A percentile compares a stretch with the other conserved stretches of the same genome.
phyloP scores from a whole-genome alignment of 2,113 vertebrate species.

The Prietella phreatophila region DNA sequence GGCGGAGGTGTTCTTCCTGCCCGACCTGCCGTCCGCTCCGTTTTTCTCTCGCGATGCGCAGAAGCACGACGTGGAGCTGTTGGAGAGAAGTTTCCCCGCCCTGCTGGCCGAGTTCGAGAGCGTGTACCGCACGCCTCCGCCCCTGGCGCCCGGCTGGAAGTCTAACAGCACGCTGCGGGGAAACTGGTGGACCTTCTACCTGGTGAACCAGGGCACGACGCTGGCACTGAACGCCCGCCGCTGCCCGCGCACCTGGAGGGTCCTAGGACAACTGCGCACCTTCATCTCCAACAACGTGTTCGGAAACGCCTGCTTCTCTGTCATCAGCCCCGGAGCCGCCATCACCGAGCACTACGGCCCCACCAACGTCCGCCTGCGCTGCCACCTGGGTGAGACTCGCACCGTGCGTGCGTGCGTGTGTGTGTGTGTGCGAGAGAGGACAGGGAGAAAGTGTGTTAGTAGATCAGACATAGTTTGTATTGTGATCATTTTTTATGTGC shows the following conservation, averaged over 20 bases:
- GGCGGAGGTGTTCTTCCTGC: slow-evolving; percentile 95
- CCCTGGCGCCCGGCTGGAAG: slow-evolving; percentile 91
- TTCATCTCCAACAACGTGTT: slow-evolving; percentile 98
- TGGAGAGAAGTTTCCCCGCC: slow-evolving; percentile 91
- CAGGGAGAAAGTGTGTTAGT: neutral
- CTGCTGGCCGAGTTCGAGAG: slow-evolving; percentile 91
- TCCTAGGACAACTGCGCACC: slow-evolving; percentile 93
- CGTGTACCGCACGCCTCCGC: slow-evolving; percentile 86
- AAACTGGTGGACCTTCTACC: slow-evolving; percentile 94
- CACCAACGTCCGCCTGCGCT: slow-evolving; percentile 94
- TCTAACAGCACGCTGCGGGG: slow-evolving; percentile 88
- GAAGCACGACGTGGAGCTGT: slow-evolving; percentile 92
- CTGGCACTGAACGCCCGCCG: slow-evolving; percentile 90
- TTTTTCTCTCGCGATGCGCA: slow-evolving; percentile 95
- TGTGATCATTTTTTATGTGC: neutral
- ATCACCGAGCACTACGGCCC: slow-evolving; percentile 94
- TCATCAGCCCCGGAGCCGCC: slow-evolving; percentile 88
- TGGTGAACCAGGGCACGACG: slow-evolving; percentile 93
- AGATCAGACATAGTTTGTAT: neutral
- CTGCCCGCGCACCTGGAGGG: slow-evolving; percentile 92
- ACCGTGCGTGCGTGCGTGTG: neutral
- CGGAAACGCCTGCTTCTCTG: slow-evolving; percentile 94
- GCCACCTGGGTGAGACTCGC: slow-evolving; percentile 82
- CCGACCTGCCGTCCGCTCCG: slow-evolving; percentile 86
- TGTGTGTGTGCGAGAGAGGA: neutral